phyloP scores from a whole-genome alignment of 2,113 vertebrate genomes.

The Rallus limicola region DNA sequence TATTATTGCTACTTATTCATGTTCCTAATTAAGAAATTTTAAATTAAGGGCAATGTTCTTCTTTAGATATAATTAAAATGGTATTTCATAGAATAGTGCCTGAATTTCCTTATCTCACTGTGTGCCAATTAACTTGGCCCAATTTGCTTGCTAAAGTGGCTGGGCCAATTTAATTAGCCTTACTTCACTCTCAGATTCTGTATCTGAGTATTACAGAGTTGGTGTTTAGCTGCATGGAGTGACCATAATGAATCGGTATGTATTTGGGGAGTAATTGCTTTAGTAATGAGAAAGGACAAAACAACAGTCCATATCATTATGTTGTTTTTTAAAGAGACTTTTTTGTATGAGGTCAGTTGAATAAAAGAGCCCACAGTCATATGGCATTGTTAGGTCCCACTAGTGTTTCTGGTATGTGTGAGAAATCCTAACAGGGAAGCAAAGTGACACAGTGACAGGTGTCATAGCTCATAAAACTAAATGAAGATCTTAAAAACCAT shows the following conservation, averaged over 20 bases:
- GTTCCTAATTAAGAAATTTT: slow-evolving; percentile 61
- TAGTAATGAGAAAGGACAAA: slow-evolving; percentile 13
- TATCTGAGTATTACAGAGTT: slow-evolving; percentile 2
- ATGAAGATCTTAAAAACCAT: not conserved
- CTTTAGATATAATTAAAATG: slow-evolving; percentile 67
- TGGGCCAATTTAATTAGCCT: slow-evolving; percentile 64
- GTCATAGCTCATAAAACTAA: not conserved
- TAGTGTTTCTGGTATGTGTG: accelerated
- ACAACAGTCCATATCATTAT: not conserved
- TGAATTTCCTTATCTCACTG: slow-evolving; percentile 51
- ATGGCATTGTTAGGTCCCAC: not conserved
- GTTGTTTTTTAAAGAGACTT: not conserved
- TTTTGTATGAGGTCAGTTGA: not conserved
- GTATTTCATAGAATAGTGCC: slow-evolving; percentile 55
- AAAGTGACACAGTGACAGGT: not conserved
- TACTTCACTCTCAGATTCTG: slow-evolving; percentile 32
- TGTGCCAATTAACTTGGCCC: slow-evolving; percentile 54
- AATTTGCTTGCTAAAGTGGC: slow-evolving; percentile 32
- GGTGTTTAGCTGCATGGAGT: not conserved
- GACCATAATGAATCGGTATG: not conserved
- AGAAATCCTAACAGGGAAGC: not conserved
- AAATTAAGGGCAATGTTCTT: slow-evolving; percentile 45
- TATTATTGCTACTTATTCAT: slow-evolving; percentile 42
- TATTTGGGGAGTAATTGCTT: slow-evolving; percentile 24
- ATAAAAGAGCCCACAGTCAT: not conserved